Evolutionary conservation across 2,888 invertebrate species (phyloP), one percentile per base, ranked within the genome.

Genomic region (Stramonita haemastoma): DNA sequence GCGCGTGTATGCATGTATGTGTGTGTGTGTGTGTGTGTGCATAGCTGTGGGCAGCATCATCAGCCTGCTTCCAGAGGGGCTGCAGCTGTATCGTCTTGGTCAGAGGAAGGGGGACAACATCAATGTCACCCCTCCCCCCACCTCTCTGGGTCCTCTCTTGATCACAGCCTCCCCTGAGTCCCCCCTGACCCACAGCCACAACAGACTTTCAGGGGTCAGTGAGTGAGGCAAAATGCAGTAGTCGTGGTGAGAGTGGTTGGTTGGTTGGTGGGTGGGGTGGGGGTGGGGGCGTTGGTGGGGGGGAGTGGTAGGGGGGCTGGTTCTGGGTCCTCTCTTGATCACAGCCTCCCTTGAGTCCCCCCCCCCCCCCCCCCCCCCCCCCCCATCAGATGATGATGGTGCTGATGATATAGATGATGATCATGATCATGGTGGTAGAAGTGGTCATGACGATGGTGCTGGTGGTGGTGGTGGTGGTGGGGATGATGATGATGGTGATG

Each of bases 41-140:
- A 32, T 73, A 95, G 95, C 95, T 84, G 86, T 95, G 29, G 91
- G 92, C 46, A 95, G 95, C 79, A 93, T 94, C 29, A 88, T 90
- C 19, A 89, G 89, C 29, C 90, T 90, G 57, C 89, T 95, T 26
- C 91, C 93, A 6, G 87, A 89, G 13, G 89, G 90, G 2, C 90
- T 93, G 11, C 88, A 89, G 17, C 91, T 94, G 81, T 95, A 93
- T 90, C 91, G 92, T 89, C 92, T 91, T 22, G 95, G 94, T 5
- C 89, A 87, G 17, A 90, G 91, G 77, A 89, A 89, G 26, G 87
- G 89, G 19, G 87, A 70, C 66, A 91, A 91, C 36, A 60, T 93
- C 13, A 90, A 89, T 34, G 56, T 93, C 13, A 90, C 89, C 29
- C 92, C 94, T 29, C 0, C 79, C 5, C 92, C 94, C 36, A 88